Evolutionary conservation across 2,888 invertebrate species (phyloP), one percentile per base, ranked within the genome.

Genomic region (Labia minor): DNA sequence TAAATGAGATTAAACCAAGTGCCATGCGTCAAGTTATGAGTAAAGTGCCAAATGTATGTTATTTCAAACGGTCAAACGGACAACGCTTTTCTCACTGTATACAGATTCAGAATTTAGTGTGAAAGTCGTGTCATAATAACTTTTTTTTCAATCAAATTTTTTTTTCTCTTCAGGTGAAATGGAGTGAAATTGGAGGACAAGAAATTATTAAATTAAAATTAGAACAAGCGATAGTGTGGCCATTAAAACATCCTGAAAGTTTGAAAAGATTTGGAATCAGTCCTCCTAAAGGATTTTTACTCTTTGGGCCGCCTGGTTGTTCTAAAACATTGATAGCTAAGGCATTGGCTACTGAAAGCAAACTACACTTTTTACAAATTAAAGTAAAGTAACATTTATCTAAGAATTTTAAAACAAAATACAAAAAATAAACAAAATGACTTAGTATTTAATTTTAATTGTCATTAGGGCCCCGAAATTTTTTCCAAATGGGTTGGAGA

Each of bases 401-500:
- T 49, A 49, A 49, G 2, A n/a, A 49, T 49, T 26, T n/a, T 26
- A 26, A 8, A 26, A 26, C 26, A 26, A n/a, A n/a, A n/a, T n/a
- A n/a, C n/a, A n/a, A n/a, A n/a, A n/a, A n/a, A n/a, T n/a, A n/a
- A n/a, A n/a, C n/a, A n/a, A n/a, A n/a, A n/a, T n/a, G n/a, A n/a
- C n/a, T n/a, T n/a, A 26, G 26, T 26, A 49, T 49, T 10, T 14
- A n/a, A 8, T 49, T 49, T 49, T 49, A 49, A 49, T 6, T 26
- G 8, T 26, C 74, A 73, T 11, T 73, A 85, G 85, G 96, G 96
- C 0, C 92, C 97, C 0, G 96, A 98, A 76, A 78, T 99, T 67
- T 96, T 98, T 78, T 95, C 92, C 49, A 98, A 96, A 81, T 99
- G 92, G 90, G 96, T 99, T 0, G 99, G 98, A 0, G 98, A 99